These are phyloP conservation scores for Leptarthrus brevirostris DNA, from an alignment of 2,888 invertebrate genomes.

Conservation along the genomic window DNA sequence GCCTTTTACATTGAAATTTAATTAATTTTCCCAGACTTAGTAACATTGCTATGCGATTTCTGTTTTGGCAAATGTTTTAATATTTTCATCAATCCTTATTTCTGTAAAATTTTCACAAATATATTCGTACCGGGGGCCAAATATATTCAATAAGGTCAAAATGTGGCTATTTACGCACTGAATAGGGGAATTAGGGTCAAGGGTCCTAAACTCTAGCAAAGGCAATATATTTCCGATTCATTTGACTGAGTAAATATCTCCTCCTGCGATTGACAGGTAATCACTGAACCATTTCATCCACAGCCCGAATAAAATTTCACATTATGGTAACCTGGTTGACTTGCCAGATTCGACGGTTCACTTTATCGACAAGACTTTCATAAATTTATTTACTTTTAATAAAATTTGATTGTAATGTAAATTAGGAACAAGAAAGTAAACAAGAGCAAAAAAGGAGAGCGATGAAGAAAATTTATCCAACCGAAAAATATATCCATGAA, in stretches of 20 bases:
- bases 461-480: neutral
- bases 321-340: neutral
- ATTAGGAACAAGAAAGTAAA: conserved; percentile 2
- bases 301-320: neutral
- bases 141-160: too few species aligned
- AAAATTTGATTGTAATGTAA: conserved; percentile 8
- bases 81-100: too few species aligned
- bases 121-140: too few species aligned
- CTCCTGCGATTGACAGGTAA: neutral
- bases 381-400: conserved; percentile 6
- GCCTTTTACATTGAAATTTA: too few species aligned
- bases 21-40: too few species aligned
- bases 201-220: neutral
- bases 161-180: too few species aligned
- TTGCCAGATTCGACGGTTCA: too few species aligned
- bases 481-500: neutral
- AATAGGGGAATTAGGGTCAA: neutral
- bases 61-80: too few species aligned
- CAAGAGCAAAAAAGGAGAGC: neutral
- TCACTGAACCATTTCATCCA: neutral
- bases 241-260: neutral
- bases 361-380: too few species aligned
- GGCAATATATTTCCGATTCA: neutral
- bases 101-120: too few species aligned
- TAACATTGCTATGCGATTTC: too few species aligned